These are phyloP conservation scores for Thamnophis sirtalis DNA, from an alignment of 2,113 vertebrate genomes.

Conservation along the genomic window DNA sequence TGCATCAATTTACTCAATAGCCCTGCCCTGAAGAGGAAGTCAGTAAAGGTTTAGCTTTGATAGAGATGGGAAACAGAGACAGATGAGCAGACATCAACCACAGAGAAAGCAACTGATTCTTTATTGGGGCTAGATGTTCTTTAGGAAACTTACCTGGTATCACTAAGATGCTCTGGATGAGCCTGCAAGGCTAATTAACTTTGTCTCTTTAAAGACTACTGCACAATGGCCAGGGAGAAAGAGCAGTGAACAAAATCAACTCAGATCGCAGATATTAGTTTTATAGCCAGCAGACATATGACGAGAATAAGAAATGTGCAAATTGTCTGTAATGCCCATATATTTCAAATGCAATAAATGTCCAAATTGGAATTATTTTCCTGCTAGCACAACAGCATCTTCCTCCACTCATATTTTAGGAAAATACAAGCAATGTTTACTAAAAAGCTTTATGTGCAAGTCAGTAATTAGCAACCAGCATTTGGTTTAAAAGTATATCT, in stretches of 20 bases:
- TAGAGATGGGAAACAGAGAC: background rate
- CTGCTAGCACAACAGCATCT: slow-evolving; percentile 39
- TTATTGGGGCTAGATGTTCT: background rate
- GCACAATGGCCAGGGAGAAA: slow-evolving; percentile 17
- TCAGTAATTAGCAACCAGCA: slow-evolving; percentile 56
- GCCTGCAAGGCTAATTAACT: background rate
- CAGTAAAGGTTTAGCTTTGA: background rate
- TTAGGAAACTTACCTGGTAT: background rate
- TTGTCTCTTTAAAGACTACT: slow-evolving; percentile 3
- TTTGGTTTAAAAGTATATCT: slow-evolving; percentile 51
- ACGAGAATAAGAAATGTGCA: slow-evolving; percentile 26
- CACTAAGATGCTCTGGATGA: background rate
- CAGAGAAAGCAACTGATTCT: background rate
- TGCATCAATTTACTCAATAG: slow-evolving; percentile 7
- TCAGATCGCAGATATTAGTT: slow-evolving; percentile 6
- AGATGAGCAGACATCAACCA: slow-evolving; percentile 5
- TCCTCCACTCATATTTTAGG: slow-evolving; percentile 44
- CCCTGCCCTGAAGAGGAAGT: background rate
- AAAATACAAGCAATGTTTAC: slow-evolving; percentile 56
- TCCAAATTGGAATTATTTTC: slow-evolving; percentile 35
- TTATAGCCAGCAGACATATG: background rate
- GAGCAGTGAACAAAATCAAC: background rate
- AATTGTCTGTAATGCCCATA: slow-evolving; percentile 13
- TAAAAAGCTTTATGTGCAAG: slow-evolving; percentile 50
- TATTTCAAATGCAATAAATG: slow-evolving; percentile 43